Evolutionary conservation across 2,113 vertebrate species (phyloP).

Genomic region (Aspiorhynchus laticeps): DNA sequence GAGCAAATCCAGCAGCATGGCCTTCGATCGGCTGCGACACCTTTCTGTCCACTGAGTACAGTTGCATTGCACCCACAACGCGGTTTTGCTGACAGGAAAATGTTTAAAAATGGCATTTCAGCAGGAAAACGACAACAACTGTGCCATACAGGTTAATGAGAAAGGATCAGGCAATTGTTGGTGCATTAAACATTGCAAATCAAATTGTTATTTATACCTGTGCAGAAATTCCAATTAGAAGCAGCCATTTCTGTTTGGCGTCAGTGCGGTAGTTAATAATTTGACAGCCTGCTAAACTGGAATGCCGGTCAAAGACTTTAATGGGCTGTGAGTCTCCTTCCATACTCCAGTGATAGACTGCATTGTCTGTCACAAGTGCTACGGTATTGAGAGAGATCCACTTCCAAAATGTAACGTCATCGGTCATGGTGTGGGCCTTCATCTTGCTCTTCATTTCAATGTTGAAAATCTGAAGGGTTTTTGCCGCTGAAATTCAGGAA

Average conservation of each 20-base stretch:
- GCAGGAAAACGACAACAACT: not conserved
- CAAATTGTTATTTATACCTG: slow-evolving; percentile 78
- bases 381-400: slow-evolving; percentile 99
- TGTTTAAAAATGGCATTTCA: not conserved
- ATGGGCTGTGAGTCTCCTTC: slow-evolving; percentile 97
- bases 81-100: slow-evolving; percentile 89
- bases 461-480: slow-evolving; percentile 99
- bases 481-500: slow-evolving; percentile 85
- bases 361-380: slow-evolving; percentile 96
- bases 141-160: not conserved
- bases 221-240: slow-evolving; percentile 96
- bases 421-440: slow-evolving; percentile 99
- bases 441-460: slow-evolving; percentile 99
- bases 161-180: not conserved
- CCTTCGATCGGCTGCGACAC: slow-evolving; percentile 98
- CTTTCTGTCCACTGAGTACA: slow-evolving; percentile 98
- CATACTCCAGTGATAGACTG: slow-evolving; percentile 99
- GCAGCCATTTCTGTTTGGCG: slow-evolving; percentile 97
- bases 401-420: slow-evolving; percentile 99
- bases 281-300: slow-evolving; percentile 96
- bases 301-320: slow-evolving; percentile 98
- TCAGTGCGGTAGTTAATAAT: slow-evolving; percentile 99
- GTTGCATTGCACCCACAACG: slow-evolving; percentile 98
- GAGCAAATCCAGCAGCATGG: slow-evolving; percentile 95
- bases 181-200: not conserved